Evolutionary conservation across 2,797 vertebrate species (phyloP), one percentile per base, ranked within the genome.

Genomic region (Antrozous pallidus): DNA sequence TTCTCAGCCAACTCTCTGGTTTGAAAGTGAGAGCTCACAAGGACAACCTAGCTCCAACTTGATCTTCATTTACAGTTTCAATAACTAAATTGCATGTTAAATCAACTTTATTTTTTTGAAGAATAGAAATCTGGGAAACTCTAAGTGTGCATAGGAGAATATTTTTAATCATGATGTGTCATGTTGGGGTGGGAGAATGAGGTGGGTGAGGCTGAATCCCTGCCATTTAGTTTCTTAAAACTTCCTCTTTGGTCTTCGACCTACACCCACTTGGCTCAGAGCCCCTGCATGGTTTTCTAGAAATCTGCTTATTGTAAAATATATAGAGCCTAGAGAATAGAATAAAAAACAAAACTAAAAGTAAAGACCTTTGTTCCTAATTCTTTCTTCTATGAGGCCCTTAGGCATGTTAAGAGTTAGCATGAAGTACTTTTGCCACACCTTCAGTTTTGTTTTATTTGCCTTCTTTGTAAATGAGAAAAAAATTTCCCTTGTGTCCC

Each of bases 381-480:
- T 42, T 10, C 10, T 24, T 4, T 49, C 49, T 26, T 38, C 14
- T 2, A 5, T 0, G 31, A 61, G 36, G 40, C 20, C 69, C 4
- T 0, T 0, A 6, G 42, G 11, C 26, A 5, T 14, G 0, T n/a
- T n/a, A n/a, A n/a, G n/a, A n/a, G n/a, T n/a, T n/a, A 49, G 11
- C 26, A 5, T 14, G 0, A 10, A 38, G 28, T 26, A 3, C 28
- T 47, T 20, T 49, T 2, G 11, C 63, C 33, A 18, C 31, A 24
- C 40, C 11, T 26, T 56, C 24, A 33, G 78, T 45, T 65, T 65
- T 56, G 54, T 65, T 93, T 74, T 33, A 42, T 47, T 83, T 33
- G 22, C 61, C 22, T 63, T 56, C 54, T 87, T n/a, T 58, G 31
- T 47, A 83, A 78, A 12, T 17, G 6, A 93, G 56, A 33, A 79